Conservation (phyloP, 2,888 invertebrate species). For the Acleris cristana region DNA sequence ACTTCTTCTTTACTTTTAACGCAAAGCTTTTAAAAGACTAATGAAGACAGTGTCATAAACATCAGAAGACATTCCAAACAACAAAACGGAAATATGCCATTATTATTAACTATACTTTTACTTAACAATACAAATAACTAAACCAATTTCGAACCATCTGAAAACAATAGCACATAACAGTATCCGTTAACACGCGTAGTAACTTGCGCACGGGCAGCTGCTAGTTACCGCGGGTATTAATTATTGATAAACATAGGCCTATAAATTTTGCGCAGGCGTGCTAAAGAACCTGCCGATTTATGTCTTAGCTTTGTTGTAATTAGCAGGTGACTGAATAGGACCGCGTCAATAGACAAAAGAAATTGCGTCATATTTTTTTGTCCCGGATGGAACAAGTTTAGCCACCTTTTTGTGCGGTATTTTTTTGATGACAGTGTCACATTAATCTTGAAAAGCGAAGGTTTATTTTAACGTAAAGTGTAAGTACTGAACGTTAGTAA, state of each 20-base stretch:
- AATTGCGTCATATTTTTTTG: background rate
- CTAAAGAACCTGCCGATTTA: slow-evolving; percentile 32
- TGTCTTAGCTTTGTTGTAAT: slow-evolving; percentile 21
- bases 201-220: slow-evolving; percentile 29
- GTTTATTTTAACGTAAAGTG: no score
- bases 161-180: slow-evolving; percentile 1
- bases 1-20: no score
- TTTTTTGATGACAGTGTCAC: background rate
- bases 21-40: no score
- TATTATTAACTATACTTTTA: background rate
- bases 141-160: background rate
- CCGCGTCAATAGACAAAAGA: background rate
- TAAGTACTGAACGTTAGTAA: no score
- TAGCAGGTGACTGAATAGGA: slow-evolving; percentile 26
- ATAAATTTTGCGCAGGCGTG: slow-evolving; percentile 28
- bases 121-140: background rate
- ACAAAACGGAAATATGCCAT: background rate
- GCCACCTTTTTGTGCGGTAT: no score
- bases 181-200: slow-evolving; percentile 10
- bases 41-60: no score
- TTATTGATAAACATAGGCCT: slow-evolving; percentile 33
- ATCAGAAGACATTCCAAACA: background rate
- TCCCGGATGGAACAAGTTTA: background rate
- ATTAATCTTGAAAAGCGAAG: background rate
- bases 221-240: slow-evolving; percentile 27